phyloP scores from a whole-genome alignment of 2,113 vertebrate genomes.

The Stictonetta naevosa region DNA sequence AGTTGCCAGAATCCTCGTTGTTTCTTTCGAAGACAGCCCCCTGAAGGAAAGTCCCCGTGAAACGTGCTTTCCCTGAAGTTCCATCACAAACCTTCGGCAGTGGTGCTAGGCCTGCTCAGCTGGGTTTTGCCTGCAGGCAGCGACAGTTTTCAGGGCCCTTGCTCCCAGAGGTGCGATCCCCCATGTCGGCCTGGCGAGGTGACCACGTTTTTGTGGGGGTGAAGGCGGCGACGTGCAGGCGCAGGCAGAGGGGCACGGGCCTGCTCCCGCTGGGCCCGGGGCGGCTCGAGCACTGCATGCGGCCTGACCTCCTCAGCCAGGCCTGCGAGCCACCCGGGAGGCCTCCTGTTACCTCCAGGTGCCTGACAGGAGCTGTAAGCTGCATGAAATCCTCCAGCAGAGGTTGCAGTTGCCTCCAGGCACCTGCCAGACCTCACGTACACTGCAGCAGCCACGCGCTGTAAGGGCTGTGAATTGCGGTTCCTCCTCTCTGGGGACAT shows the following conservation, averaged over 20 bases:
- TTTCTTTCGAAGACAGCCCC: neutral
- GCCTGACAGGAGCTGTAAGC: neutral
- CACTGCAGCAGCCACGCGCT: neutral
- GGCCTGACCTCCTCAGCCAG: neutral
- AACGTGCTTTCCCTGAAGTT: neutral
- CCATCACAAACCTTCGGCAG: neutral
- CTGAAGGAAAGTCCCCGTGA: neutral
- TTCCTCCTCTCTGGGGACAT: constrained; percentile 23
- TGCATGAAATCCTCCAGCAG: constrained; percentile 49
- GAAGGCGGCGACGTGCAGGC: neutral
- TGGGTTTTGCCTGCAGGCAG: neutral
- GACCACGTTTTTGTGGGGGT: rapidly evolving
- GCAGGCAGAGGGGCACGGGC: too few species aligned
- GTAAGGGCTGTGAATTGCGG: neutral
- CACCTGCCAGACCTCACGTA: constrained; percentile 61
- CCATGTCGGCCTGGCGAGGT: neutral
- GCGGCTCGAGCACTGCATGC: neutral
- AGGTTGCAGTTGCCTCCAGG: constrained; percentile 61
- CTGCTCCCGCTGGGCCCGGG: too few species aligned
- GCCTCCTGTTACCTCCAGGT: neutral
- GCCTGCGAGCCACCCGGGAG: neutral
- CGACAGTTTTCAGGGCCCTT: neutral
- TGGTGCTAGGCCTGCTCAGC: too few species aligned
- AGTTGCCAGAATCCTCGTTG: neutral
- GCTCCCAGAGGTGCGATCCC: neutral